Base-by-base conservation (phyloP, 2,888 invertebrate species). In the Incurvaria masculella region DNA sequence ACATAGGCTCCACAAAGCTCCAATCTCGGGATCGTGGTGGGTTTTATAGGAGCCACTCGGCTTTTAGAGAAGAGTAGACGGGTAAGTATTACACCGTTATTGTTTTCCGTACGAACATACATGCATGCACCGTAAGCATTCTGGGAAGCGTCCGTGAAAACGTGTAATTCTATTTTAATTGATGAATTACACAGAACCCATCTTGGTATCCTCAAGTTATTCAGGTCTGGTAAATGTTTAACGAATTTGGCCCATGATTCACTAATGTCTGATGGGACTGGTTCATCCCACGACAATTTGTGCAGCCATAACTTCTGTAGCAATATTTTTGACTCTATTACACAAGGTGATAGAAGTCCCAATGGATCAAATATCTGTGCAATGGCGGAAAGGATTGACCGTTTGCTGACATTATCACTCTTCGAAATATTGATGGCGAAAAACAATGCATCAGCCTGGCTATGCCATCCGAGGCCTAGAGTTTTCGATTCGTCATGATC, bases 1-100 rank as follows among this genome's bases (percentile, higher is more conserved):
- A 59, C 41, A n/a, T 60, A 26, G 14, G 60, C 60, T 5, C 55
- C 59, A 44, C 59, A 61, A 2, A 61, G 45, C 21, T 62, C 61
- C 4, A 61, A 53, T 14, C 60, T 38, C 2, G 61, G 60, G 8
- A 59, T 60, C 1, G 58, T 61, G 1, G 44, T 52, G 1, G 57
- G 50, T 33, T 61, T 60, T 1, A 59, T 45, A 0, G 58, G 57
- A 0, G 59, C 55, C 0, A 60, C 58, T 38, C 51, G 46, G 50
- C 56, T 55, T 27, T 61, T 61, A 2, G 57, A 57, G 1, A 52
- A 8, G 14, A 61, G 18, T 20, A 59, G 47, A 0, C 50, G 43
- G 4, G 56, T 53, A 17, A 33, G n/a, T 1, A 44, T 41, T 1
- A 53, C 21, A 44, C 49, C 53, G 1, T 46, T 2, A 5, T 51